phyloP scores from a whole-genome alignment of 2,797 vertebrate genomes.

The Thaleichthys pacificus region DNA sequence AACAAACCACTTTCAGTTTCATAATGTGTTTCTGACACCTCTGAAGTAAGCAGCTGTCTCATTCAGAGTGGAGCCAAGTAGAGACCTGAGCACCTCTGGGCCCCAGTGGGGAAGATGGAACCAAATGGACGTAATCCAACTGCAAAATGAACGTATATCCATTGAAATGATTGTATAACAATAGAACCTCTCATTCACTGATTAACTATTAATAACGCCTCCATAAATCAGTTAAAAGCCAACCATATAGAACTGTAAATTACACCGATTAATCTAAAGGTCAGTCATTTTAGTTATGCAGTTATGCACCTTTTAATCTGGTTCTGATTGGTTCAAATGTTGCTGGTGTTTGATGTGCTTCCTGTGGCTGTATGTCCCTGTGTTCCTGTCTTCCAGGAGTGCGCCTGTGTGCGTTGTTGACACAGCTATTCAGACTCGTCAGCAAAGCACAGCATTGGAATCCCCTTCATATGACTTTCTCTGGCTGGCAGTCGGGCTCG shows the following conservation, averaged over 20 bases:
- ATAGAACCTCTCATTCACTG: conserved; percentile 23
- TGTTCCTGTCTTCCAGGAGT: too few relatives aligned
- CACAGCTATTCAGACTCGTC: conserved; percentile 13
- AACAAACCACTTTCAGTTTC: background rate
- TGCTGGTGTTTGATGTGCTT: background rate
- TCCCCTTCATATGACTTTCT: conserved; percentile 47
- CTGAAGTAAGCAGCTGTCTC: conserved; percentile 8
- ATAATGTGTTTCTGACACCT: background rate
- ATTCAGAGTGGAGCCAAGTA: conserved; percentile 5
- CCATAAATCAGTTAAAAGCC: background rate
- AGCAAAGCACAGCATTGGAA: conserved; percentile 49
- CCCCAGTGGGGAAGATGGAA: background rate
- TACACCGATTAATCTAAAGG: conserved; percentile 5
- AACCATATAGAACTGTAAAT: background rate
- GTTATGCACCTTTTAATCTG: background rate
- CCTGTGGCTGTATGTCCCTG: too few relatives aligned
- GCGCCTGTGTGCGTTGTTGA: conserved; percentile 13
- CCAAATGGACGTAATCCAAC: background rate
- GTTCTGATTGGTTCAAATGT: background rate
- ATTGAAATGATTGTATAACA: background rate
- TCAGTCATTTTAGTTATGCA: conserved; percentile 7
- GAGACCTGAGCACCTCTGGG: background rate
- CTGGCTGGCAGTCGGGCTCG: conserved; percentile 47
- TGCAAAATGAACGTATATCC: background rate
- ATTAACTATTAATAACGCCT: conserved; percentile 36